Evolutionary conservation across 2,797 vertebrate species (phyloP).

Genomic region (Xenops minutus): DNA sequence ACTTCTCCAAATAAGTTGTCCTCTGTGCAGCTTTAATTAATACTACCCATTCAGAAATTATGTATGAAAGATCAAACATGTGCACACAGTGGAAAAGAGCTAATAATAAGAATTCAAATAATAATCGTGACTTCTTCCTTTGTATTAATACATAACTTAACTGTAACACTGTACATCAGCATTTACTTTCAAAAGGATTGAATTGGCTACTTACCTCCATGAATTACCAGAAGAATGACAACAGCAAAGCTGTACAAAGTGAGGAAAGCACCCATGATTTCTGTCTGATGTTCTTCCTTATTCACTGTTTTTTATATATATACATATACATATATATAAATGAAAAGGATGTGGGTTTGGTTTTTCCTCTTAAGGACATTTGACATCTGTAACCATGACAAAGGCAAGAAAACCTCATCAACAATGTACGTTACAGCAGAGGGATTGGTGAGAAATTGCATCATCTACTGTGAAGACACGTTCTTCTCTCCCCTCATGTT

Average conservation of each 20-base stretch:
- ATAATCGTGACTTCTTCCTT: background rate
- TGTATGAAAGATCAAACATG: background rate
- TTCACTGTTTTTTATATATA: background rate
- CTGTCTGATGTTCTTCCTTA: background rate
- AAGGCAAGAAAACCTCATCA: background rate
- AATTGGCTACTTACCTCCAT: slow-evolving; percentile 50
- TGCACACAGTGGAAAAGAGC: background rate
- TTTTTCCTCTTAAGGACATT: background rate
- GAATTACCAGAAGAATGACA: slow-evolving; percentile 31
- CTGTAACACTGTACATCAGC: background rate
- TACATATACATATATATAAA: background rate
- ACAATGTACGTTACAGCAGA: background rate
- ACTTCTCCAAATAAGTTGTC: background rate
- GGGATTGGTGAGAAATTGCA: background rate
- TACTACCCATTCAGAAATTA: background rate
- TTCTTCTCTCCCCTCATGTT: fast-evolving
- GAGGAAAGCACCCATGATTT: slow-evolving; percentile 44
- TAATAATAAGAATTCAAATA: background rate
- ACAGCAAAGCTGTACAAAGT: background rate
- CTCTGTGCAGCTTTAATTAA: background rate
- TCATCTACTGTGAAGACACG: background rate
- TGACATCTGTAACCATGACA: background rate
- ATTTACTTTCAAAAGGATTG: background rate
- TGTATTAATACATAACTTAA: background rate
- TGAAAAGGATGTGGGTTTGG: slow-evolving; percentile 65